A percentile compares a stretch with the other conserved stretches of the same genome.
phyloP scores from a whole-genome alignment of 2,888 invertebrate species.

The Hyalella azteca region DNA sequence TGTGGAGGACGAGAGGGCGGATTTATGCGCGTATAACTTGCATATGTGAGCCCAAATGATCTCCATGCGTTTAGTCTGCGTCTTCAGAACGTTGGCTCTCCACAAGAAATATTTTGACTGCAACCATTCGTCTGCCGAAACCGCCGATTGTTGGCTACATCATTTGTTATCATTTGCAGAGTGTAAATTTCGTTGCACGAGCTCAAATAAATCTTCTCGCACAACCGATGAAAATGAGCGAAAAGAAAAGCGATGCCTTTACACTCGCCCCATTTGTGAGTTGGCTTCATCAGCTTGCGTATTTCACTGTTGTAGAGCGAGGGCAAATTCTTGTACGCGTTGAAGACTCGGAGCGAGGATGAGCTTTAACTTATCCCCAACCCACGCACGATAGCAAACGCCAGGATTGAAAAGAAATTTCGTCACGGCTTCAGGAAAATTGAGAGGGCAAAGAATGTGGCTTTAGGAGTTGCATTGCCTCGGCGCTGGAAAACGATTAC shows the following conservation, averaged over 20 bases:
- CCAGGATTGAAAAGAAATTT: neutral
- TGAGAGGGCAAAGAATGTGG: neutral
- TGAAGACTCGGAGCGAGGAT: neutral
- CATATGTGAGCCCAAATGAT: neutral
- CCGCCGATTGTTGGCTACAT: constrained; percentile 25
- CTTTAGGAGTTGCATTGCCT: neutral
- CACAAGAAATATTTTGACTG: neutral
- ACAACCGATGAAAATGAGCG: neutral
- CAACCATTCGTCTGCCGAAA: constrained; percentile 1
- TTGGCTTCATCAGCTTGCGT: constrained; percentile 5
- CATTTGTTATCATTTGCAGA: constrained; percentile 36
- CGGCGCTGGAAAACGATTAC: neutral
- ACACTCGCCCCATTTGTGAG: neutral
- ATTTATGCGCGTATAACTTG: constrained; percentile 18
- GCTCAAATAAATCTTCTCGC: neutral
- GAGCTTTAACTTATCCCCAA: neutral
- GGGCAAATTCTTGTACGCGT: neutral
- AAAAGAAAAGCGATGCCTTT: neutral
- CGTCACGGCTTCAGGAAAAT: neutral
- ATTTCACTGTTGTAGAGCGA: neutral
- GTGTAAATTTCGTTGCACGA: neutral
- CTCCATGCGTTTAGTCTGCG: constrained; percentile 10
- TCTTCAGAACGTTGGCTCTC: neutral
- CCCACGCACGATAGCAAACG: neutral
- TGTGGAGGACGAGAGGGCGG: neutral